Evolutionary conservation across 1,140 invertebrate species (phyloP).

Genomic region (Geopemphigus sp.): DNA sequence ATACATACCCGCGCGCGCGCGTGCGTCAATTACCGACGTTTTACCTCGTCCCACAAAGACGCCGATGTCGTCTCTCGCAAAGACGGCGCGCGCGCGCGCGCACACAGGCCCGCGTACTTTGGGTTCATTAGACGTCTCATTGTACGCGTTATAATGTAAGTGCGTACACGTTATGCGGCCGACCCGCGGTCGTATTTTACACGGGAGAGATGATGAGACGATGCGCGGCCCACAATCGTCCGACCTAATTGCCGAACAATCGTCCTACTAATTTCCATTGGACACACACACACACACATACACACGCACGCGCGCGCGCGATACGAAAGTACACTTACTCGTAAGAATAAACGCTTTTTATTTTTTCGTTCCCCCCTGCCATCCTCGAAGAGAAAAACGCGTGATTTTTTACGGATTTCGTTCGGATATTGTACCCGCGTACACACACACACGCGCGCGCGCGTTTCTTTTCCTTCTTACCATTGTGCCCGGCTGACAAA

Average conservation of each 20-base stretch:
- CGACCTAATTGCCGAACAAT: constrained; percentile 48
- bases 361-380: constrained; percentile 7
- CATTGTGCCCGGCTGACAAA: not conserved
- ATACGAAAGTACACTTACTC: too few relatives aligned
- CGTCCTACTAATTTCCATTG: constrained; percentile 41
- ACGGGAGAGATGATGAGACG: not conserved
- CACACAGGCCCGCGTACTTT: constrained; percentile 25
- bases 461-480: not conserved
- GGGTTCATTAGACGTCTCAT: constrained; percentile 38
- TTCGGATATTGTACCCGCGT: too few relatives aligned
- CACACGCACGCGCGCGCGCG: too few relatives aligned
- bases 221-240: constrained; percentile 27
- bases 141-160: not conserved
- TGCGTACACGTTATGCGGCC: not conserved
- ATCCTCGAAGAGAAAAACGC: constrained; percentile 3
- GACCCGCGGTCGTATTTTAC: not conserved
- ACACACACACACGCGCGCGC: too few relatives aligned
- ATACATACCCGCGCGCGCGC: too few relatives aligned
- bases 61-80: not conserved
- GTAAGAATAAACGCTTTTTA: too few relatives aligned
- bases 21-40: not conserved
- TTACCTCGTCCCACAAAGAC: constrained; percentile 15
- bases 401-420: constrained; percentile 12
- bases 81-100: constrained; percentile 15
- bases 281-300: not conserved